phyloP scores from a whole-genome alignment of 2,888 invertebrate species.

The Eubasilissa splendida region DNA sequence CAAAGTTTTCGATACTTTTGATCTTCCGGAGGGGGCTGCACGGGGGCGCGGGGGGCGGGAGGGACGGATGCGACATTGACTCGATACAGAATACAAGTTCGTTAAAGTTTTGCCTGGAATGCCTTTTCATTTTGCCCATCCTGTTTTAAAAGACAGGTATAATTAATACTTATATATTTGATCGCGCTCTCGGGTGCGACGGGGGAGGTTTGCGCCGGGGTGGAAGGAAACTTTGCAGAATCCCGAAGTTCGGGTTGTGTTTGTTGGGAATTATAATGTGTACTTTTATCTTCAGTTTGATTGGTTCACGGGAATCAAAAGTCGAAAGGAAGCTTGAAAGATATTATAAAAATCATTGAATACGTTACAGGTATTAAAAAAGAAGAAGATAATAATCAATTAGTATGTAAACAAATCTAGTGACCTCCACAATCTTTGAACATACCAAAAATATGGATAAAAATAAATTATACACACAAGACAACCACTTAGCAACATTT shows the following conservation, averaged over 20 bases:
- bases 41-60: conserved; percentile 22
- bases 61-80: conserved; percentile 46
- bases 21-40: conserved; percentile 51
- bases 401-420: too few species aligned
- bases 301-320: not conserved
- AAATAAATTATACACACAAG: too few species aligned
- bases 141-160: conserved; percentile 55
- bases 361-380: too few species aligned
- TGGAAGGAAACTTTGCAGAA: conserved; percentile 19
- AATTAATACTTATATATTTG: conserved; percentile 51
- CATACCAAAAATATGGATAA: too few species aligned
- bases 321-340: not conserved
- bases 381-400: too few species aligned
- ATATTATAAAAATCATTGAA: too few species aligned
- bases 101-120: conserved; percentile 53
- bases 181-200: conserved; percentile 33
- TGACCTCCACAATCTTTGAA: too few species aligned
- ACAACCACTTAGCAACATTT: too few species aligned
- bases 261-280: conserved; percentile 26
- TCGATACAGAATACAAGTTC: conserved; percentile 58
- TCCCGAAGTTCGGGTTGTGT: not conserved
- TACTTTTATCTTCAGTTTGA: not conserved
- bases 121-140: conserved; percentile 57
- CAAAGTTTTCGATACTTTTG: conserved; percentile 58
- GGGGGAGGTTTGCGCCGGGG: conserved; percentile 9